Conservation (phyloP, 2,888 invertebrate genomes). For the Nomada ferruginata region DNA sequence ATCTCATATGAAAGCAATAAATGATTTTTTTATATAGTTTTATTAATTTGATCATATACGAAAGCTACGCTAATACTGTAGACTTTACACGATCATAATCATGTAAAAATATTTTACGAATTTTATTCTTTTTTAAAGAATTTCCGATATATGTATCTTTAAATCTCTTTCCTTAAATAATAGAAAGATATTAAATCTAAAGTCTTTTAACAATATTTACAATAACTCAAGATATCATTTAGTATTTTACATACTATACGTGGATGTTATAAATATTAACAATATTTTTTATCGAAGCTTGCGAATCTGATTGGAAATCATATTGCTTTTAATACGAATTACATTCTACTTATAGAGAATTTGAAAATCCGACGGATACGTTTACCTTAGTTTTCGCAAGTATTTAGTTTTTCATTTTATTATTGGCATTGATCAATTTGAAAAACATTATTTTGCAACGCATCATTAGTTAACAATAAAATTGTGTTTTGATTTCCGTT, state of each 20-base stretch:
- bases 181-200: conserved; percentile 50
- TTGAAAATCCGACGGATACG: conserved; percentile 12
- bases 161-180: conserved; percentile 17
- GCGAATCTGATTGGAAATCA: conserved; percentile 5
- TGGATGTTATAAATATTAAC: conserved; percentile 10
- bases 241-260: conserved; percentile 24
- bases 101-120: conserved; percentile 49
- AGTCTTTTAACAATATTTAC: conserved; percentile 50
- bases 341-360: conserved; percentile 18
- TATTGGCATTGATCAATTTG: conserved; percentile 71
- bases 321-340: conserved; percentile 40
- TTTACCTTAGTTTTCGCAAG: conserved; percentile 50
- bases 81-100: conserved; percentile 29
- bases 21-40: conserved; percentile 32
- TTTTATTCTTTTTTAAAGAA: conserved; percentile 18
- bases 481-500: conserved; percentile 78
- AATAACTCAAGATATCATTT: conserved; percentile 21
- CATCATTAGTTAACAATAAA: conserved; percentile 74
- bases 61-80: conserved; percentile 57
- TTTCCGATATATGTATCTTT: conserved; percentile 17
- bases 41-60: conserved; percentile 26
- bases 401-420: conserved; percentile 62
- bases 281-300: conserved; percentile 8
- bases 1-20: conserved; percentile 37
- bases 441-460: conserved; percentile 72